Conservation (phyloP, 2,113 vertebrate species). For the Synchiropus splendidus region DNA sequence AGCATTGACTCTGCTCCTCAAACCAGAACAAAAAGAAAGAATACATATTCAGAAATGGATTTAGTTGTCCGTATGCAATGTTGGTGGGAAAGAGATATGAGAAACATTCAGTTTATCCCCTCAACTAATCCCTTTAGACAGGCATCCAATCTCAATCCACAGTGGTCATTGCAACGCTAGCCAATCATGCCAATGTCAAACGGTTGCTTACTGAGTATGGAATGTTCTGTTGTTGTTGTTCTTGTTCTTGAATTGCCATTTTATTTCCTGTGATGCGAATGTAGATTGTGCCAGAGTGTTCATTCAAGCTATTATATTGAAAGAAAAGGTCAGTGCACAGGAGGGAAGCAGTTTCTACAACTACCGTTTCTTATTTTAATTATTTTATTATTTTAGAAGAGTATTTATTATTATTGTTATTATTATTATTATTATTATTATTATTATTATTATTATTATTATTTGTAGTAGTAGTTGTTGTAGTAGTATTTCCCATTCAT, state of each 20-base stretch:
- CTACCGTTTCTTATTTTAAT: no score
- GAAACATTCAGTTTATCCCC: conserved; percentile 52
- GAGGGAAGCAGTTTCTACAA: no score
- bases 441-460: no score
- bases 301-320: no score
- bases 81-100: conserved; percentile 42
- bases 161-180: conserved; percentile 29
- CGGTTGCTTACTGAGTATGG: no score
- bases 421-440: no score
- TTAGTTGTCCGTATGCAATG: conserved; percentile 26
- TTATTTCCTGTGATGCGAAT: not conserved
- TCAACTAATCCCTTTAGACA: conserved; percentile 56
- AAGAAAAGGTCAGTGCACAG: no score
- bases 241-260: conserved; percentile 7
- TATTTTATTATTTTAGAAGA: no score
- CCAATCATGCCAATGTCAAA: conserved; percentile 16
- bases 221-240: conserved; percentile 33
- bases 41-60: conserved; percentile 37
- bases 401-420: no score
- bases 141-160: conserved; percentile 47
- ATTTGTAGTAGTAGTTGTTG: no score
- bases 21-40: conserved; percentile 44
- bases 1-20: conserved; percentile 17
- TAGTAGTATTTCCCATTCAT: no score
- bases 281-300: no score